Evolutionary conservation across 2,888 invertebrate genomes (phyloP), one percentile per base, ranked within the genome.

Genomic region (Dimorphilus gyrociliatus): DNA sequence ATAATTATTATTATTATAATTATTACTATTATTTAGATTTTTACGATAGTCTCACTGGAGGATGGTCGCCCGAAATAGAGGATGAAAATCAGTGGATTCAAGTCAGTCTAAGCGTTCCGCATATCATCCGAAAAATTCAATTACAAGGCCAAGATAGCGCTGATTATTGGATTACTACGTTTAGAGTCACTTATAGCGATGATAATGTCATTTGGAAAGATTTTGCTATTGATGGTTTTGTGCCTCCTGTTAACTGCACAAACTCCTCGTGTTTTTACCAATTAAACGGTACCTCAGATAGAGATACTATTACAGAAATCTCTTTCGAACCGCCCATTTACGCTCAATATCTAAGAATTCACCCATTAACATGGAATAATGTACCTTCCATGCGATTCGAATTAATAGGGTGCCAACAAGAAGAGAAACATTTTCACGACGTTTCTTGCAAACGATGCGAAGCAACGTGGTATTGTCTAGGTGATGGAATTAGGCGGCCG

Each of bases 361-460:
- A 46, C 23, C 51, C 51, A 4, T 34, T 30, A n/a, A 38, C 42
- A 8, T 51, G 51, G 49, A 29, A 37, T 15, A 37, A 33, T 6
- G 34, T 41, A 18, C 44, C 48, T 12, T 38, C 46, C 6, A 35
- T 51, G 30, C 35, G 51, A 16, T 33, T 50, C 13, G 51, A 51
- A 35, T 31, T 49, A 14, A 29, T 32, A 7, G 51, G 50, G 13
- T 51, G 51, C 30, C 36, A 45, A 7, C 39, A 43, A 24, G 37
- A 29, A 18, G 39, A 47, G 24, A 41, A 47, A 21, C 29, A 41
- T 4, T 47, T 40, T 28, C 50, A 50, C 36, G 45, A 47, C 25
- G 43, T 42, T 10, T 44, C 47, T 5, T 52, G 52, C 37, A 39
- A 45, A 33, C 33, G 50, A n/a, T 52, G 52, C 41, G 35, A 42